Evolutionary conservation across 23 tunicate species (phyloP), one percentile per base, ranked within the genome.

Genomic region (Corella eumyota): DNA sequence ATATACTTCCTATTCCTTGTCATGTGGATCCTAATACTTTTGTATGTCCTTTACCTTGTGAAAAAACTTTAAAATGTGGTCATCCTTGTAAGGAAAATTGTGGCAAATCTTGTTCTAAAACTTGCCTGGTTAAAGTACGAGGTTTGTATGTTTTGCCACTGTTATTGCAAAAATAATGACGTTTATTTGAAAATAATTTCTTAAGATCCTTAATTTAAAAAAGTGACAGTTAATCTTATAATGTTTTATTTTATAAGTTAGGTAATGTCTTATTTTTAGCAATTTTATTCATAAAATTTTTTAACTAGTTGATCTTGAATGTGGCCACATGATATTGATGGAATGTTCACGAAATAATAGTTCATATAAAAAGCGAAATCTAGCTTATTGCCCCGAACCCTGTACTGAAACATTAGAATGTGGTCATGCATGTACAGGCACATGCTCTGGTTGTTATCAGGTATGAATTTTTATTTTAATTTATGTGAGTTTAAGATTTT

Each of bases 391-490:
- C 72, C 68, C 35, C 5, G 74, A 62, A 32, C 50, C 64, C 37
- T 90, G 97, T 36, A 45, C 34, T 6, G 72, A 37, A 1, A 19
- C 61, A 36, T 61, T 90, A 9, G 49, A 68, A 50, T 90, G 97
- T 45, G 81, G 67, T 23, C 97, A 90, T 68, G 27, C 52, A n/a
- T 90, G 97, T 58, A 47, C 30, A 21, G 97, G 97, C 34, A 73
- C 68, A 15, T 90, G 97, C 56, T 67, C 51, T n/a, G 1, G 45
- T 0, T 90, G 97, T 56, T 45, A 58, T 36, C 87, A 90, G 73
- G 95, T 76, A 64, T 17, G 25, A 5, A 17, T 5, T 2, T n/a
- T n/a, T n/a, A n/a, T n/a, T n/a, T n/a, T n/a, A n/a, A n/a, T n/a
- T n/a, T n/a, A n/a, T n/a, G n/a, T n/a, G n/a, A n/a, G n/a, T n/a